A percentile compares a stretch with the other conserved stretches of the same genome.
These are phyloP conservation scores for Tragelaphus strepsiceros DNA, from an alignment of 2,113 vertebrate genomes.

Conservation along the genomic window DNA sequence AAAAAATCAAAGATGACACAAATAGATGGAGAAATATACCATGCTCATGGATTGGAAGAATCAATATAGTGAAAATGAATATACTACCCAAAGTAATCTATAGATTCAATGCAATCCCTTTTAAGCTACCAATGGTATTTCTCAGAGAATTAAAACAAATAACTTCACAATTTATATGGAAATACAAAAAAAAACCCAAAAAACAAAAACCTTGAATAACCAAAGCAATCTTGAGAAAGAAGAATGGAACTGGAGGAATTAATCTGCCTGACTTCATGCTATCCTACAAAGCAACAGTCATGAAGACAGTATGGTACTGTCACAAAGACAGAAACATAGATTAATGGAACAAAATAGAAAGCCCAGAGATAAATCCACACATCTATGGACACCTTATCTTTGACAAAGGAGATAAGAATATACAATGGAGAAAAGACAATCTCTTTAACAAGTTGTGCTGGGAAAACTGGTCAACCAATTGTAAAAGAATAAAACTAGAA, in stretches of 20 bases:
- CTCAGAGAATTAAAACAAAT: neutral
- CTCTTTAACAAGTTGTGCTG: neutral
- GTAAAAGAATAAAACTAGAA: neutral
- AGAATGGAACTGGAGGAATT: neutral
- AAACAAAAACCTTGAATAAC: fast-evolving
- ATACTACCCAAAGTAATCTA: neutral
- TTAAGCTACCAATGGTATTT: neutral
- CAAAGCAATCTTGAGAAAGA: neutral
- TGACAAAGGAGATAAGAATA: neutral
- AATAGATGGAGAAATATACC: neutral
- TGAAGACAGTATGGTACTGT: neutral
- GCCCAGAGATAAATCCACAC: neutral
- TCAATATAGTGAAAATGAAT: neutral
- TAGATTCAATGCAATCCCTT: neutral
- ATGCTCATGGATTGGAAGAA: neutral
- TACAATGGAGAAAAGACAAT: neutral
- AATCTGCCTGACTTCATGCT: neutral
- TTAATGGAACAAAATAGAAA: neutral
- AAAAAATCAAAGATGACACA: neutral
- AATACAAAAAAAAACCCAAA: neutral
- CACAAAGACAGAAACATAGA: neutral
- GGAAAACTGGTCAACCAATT: neutral
- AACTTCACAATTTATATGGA: neutral
- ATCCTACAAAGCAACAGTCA: neutral
- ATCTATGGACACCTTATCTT: neutral